Conservation (phyloP, 2,888 invertebrate species). For the Conus canariensis region DNA sequence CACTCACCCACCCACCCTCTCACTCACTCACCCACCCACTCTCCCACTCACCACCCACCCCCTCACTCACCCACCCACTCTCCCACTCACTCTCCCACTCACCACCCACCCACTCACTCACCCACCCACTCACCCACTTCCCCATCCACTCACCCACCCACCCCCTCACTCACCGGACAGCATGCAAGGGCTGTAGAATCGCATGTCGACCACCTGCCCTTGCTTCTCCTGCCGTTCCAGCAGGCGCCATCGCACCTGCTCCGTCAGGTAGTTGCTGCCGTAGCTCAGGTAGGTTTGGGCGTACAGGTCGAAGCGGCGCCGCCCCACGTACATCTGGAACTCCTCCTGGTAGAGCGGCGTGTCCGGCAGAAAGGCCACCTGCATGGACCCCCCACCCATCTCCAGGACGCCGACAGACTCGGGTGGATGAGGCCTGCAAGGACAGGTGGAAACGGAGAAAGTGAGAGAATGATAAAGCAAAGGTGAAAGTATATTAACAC, state of each 20-base stretch:
- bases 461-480: neutral
- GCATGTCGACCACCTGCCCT: neutral
- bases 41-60: conserved; percentile 51
- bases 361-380: conserved; percentile 79
- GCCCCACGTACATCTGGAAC: conserved; percentile 71
- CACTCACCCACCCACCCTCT: no score
- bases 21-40: neutral
- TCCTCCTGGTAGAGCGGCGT: conserved; percentile 73
- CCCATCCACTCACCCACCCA: neutral
- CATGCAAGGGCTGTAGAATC: conserved; percentile 70
- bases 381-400: conserved; percentile 81
- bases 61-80: neutral
- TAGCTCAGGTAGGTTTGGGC: conserved; percentile 76
- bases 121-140: neutral
- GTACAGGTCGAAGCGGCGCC: conserved; percentile 72
- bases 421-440: neutral
- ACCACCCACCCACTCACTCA: neutral
- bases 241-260: conserved; percentile 58
- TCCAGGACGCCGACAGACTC: conserved; percentile 80
- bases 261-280: conserved; percentile 69
- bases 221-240: neutral
- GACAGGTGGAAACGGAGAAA: neutral
- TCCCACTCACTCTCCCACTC: neutral
- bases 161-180: conserved; percentile 59
- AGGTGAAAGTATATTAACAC: neutral